A percentile compares a stretch with the other conserved stretches of the same genome.
phyloP scores from a whole-genome alignment of 2,888 invertebrate species.

The Chloroclystis v-ata region DNA sequence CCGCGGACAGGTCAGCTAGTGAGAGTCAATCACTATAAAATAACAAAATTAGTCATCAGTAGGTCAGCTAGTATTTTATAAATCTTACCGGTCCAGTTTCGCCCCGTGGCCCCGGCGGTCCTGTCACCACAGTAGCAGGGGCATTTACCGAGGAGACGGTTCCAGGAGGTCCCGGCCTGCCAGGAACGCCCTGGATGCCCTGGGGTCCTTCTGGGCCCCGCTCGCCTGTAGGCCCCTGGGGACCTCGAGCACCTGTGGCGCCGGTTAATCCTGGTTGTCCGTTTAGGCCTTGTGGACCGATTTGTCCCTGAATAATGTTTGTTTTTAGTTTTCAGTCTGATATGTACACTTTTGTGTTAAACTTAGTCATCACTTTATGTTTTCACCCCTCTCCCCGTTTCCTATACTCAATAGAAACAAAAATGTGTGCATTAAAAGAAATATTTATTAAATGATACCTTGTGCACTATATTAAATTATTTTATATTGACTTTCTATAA shows the following conservation, averaged over 20 bases:
- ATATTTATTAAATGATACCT: too few species aligned
- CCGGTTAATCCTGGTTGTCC: conserved; percentile 47
- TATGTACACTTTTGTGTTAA: too few species aligned
- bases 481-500: too few species aligned
- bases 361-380: too few species aligned
- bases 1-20: too few species aligned
- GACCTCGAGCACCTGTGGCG: conserved; percentile 41
- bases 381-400: too few species aligned
- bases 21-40: too few species aligned
- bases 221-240: conserved; percentile 54
- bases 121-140: conserved; percentile 41
- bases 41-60: too few species aligned
- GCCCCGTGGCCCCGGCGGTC: conserved; percentile 64
- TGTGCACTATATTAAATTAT: too few species aligned
- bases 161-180: conserved; percentile 56
- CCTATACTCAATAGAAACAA: too few species aligned
- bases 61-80: too few species aligned
- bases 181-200: conserved; percentile 67
- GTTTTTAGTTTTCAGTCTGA: background rate
- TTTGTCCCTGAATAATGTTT: conserved; percentile 37
- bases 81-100: conserved; percentile 49
- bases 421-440: too few species aligned
- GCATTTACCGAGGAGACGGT: conserved; percentile 47
- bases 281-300: conserved; percentile 43
- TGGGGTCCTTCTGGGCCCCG: conserved; percentile 69